phyloP scores from a whole-genome alignment of 2,797 vertebrate species.

The Emydoidea blandingii region DNA sequence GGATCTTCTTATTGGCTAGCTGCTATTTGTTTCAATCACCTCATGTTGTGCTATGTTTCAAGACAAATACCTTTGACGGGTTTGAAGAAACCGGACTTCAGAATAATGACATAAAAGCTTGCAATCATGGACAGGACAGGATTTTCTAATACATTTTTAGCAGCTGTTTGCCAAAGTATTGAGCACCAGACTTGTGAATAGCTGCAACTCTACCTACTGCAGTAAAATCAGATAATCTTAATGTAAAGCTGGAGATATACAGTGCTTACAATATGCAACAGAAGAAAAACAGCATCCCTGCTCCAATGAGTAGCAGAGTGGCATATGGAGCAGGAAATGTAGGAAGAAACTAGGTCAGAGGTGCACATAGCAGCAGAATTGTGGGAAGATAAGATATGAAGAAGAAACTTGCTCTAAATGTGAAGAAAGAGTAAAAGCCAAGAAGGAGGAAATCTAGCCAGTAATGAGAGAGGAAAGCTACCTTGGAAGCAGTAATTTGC shows the following conservation, averaged over 20 bases:
- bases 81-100: neutral
- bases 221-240: neutral
- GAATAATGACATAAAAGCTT: neutral
- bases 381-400: neutral
- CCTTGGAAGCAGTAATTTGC: neutral
- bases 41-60: rapidly evolving
- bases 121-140: neutral
- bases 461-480: neutral
- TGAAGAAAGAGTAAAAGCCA: neutral
- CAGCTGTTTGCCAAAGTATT: neutral
- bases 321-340: neutral
- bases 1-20: neutral
- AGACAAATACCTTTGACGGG: neutral
- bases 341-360: neutral
- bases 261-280: neutral
- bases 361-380: neutral
- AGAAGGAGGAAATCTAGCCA: constrained; percentile 20
- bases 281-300: neutral
- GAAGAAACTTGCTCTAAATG: neutral
- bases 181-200: neutral
- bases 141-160: neutral
- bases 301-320: neutral
- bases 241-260: neutral
- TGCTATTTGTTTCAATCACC: neutral
- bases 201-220: neutral